Evolutionary conservation across 2,797 vertebrate genomes (phyloP).

Genomic region (Trichosurus vulpecula): DNA sequence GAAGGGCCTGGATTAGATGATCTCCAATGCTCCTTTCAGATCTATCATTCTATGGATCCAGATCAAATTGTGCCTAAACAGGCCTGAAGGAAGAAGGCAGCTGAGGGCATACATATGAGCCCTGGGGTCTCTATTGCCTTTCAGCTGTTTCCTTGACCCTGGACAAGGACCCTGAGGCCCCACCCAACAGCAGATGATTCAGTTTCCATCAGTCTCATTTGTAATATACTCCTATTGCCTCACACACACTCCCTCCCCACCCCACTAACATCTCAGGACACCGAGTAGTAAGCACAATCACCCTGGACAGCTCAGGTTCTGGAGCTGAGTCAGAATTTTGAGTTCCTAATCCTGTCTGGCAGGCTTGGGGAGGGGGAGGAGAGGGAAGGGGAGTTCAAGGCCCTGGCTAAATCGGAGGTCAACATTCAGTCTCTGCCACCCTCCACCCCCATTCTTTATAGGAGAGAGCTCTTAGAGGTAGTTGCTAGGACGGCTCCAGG

Average conservation of each 20-base stretch:
- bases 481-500: background rate
- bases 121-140: background rate
- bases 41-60: background rate
- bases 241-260: background rate
- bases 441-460: rapidly evolving
- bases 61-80: background rate
- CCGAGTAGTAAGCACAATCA: background rate
- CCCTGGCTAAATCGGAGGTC: background rate
- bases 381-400: background rate
- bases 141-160: background rate
- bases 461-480: background rate
- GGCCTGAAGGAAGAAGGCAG: background rate
- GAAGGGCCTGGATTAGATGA: background rate
- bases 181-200: background rate
- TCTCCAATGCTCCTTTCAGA: background rate
- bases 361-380: background rate
- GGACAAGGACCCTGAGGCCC: background rate
- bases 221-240: background rate
- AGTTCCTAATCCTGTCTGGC: background rate
- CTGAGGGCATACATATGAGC: background rate
- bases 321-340: background rate
- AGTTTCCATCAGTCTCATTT: background rate
- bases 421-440: background rate
- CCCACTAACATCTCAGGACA: background rate
- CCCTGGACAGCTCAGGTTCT: background rate